Evolutionary conservation across 1,140 invertebrate species (phyloP).

Genomic region (Dreissena rostriformis): DNA sequence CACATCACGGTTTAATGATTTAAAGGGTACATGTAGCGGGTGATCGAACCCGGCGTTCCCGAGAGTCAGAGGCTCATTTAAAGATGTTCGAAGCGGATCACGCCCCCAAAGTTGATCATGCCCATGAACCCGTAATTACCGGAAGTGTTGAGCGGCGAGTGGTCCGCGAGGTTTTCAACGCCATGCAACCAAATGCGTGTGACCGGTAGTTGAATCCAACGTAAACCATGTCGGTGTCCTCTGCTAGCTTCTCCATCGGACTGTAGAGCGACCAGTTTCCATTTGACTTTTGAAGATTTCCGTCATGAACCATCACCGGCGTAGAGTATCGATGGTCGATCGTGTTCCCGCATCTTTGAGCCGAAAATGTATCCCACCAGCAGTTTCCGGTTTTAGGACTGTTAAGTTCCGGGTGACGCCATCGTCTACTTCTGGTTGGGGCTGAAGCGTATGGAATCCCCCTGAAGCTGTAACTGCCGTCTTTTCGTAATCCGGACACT

Average conservation of each 20-base stretch:
- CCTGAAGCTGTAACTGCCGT: slow-evolving; percentile 90
- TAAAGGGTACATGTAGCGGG: too few species aligned
- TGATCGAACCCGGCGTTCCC: too few species aligned
- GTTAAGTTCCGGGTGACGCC: slow-evolving; percentile 86
- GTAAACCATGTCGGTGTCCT: slow-evolving; percentile 81
- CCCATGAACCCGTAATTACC: slow-evolving; percentile 71
- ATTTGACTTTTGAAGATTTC: slow-evolving; percentile 84
- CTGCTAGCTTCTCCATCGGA: slow-evolving; percentile 81
- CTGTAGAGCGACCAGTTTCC: slow-evolving; percentile 80
- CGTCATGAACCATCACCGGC: slow-evolving; percentile 91
- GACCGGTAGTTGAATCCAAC: slow-evolving; percentile 75
- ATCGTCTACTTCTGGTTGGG: slow-evolving; percentile 85
- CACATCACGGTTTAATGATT: too few species aligned
- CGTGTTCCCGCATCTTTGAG: slow-evolving; percentile 33
- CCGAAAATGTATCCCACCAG: slow-evolving; percentile 25
- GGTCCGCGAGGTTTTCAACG: slow-evolving; percentile 60
- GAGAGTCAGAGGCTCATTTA: too few species aligned
- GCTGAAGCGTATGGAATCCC: slow-evolving; percentile 92
- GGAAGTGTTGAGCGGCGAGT: slow-evolving; percentile 44
- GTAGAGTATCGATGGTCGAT: slow-evolving; percentile 82
- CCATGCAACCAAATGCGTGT: slow-evolving; percentile 71
- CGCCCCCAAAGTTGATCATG: slow-evolving; percentile 66
- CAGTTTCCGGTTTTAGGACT: slow-evolving; percentile 6
- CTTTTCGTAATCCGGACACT: slow-evolving; percentile 66
- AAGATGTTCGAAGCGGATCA: too few species aligned